A percentile compares a stretch with the other conserved stretches of the same genome.
Evolutionary conservation across 2,888 invertebrate genomes (phyloP).

Genomic region (Leucoma salicis): DNA sequence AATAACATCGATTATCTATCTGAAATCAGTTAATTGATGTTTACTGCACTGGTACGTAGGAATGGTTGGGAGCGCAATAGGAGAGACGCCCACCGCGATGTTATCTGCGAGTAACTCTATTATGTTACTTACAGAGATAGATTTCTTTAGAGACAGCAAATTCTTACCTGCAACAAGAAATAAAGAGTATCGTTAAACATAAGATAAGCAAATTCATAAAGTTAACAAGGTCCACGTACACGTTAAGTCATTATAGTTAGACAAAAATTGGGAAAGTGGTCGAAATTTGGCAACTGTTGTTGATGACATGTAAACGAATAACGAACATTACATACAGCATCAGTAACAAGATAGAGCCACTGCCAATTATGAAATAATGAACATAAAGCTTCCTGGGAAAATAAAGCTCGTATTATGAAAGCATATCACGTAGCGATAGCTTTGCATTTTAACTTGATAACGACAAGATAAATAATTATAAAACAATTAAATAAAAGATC

Average conservation of each 20-base stretch:
- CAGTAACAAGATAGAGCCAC: constrained; percentile 45
- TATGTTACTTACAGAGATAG: constrained; percentile 49
- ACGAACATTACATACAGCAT: constrained; percentile 59
- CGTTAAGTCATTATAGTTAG: constrained; percentile 29
- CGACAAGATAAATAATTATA: constrained; percentile 2
- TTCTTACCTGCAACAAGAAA: constrained; percentile 71
- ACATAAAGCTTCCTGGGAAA: constrained; percentile 71
- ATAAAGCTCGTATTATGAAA: constrained; percentile 63
- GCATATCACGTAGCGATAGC: constrained; percentile 46
- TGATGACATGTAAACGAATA: constrained; percentile 61
- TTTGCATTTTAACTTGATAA: constrained; percentile 33
- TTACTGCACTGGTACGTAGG: constrained; percentile 56
- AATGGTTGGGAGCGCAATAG: constrained; percentile 35
- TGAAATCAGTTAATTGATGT: constrained; percentile 77
- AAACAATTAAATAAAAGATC: constrained; percentile 19
- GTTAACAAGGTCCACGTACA: constrained; percentile 54
- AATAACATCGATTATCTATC: constrained; percentile 74
- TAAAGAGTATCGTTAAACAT: constrained; percentile 33
- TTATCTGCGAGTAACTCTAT: constrained; percentile 33
- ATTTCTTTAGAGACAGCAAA: constrained; percentile 27
- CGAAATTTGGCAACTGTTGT: constrained; percentile 64
- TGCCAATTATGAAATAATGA: constrained; percentile 72
- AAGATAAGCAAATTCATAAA: constrained; percentile 47
- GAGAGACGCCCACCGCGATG: constrained; percentile 40
- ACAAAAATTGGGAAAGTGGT: constrained; percentile 44